Evolutionary conservation across 2,888 invertebrate genomes (phyloP), one percentile per base, ranked within the genome.

Genomic region (Calameuta filiformis): DNA sequence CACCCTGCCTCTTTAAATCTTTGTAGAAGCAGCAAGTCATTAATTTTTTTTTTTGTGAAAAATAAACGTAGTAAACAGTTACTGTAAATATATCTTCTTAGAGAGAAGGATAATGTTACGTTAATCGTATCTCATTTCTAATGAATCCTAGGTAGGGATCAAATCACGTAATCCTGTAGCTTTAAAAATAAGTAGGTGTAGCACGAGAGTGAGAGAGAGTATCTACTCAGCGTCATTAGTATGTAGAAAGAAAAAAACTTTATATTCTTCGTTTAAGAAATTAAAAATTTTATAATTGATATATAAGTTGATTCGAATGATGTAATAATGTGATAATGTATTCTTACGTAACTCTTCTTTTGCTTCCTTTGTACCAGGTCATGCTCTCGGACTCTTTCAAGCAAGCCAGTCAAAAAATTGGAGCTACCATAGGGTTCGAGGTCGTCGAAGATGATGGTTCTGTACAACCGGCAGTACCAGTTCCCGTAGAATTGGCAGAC

Each of bases 391-490:
- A 96, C 90, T 96, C 97, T 1, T 97, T 97, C 89, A 95, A 95
- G 84, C 95, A 96, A 83, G 97, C 97, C 0, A 97, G 96, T 87
- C 95, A 95, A 34, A 97, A 97, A 90, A 94, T 97, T 74, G 96
- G 97, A 3, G 96, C 96, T 35, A 96, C 97, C 3, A 96, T 97
- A 82, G 97, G 97, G 4, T 92, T 97, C 73, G 94, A 94, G 79
- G 94, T 96, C 74, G 94, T 95, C 6, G 95, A 95, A 79, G 96
- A 96, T 84, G 96, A 95, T 84, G 94, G 88, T 56, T 89, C 90
- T 2, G 83, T 89, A 56, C 89, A 90, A 76, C 89, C 91, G 4
- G 92, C 83, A 81, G 87, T 84, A 2, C 89, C 90, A 11, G 87
- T 89, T 0, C 85, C 89, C 11, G 87, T 90, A 3, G 92, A 92